Percentiles rank a stretch among this genome's conserved stretches.
Conservation (phyloP, 2,797 vertebrate genomes). For the Typhlichthys eigenmanni region DNA sequence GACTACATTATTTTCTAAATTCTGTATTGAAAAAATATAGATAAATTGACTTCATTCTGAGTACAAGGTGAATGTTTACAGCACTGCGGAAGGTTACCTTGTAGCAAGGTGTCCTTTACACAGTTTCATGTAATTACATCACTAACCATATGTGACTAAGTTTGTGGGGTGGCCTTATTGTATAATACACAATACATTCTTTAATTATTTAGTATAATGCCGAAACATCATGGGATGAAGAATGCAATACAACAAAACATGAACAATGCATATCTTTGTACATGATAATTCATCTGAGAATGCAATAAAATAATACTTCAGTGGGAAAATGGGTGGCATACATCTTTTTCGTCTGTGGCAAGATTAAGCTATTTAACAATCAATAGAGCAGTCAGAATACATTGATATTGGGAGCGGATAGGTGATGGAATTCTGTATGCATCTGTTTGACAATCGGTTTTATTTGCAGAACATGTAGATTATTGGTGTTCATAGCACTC, state of each 20-base stretch:
- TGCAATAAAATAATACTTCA: slow-evolving; percentile 51
- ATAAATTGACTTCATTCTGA: too few species aligned
- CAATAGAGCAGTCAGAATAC: slow-evolving; percentile 77
- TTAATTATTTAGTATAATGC: background rate
- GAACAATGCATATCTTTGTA: slow-evolving; percentile 14
- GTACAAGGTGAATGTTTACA: too few species aligned
- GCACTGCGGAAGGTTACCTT: too few species aligned
- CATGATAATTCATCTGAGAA: slow-evolving; percentile 54
- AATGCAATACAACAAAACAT: slow-evolving; percentile 17
- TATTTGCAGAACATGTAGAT: slow-evolving; percentile 86
- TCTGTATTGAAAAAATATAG: too few species aligned
- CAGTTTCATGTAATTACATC: background rate
- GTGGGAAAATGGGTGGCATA: slow-evolving; percentile 60
- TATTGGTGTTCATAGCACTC: slow-evolving; percentile 75
- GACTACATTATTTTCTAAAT: too few species aligned
- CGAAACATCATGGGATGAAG: background rate
- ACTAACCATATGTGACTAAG: background rate
- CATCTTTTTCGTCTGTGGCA: slow-evolving; percentile 63
- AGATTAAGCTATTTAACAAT: slow-evolving; percentile 82
- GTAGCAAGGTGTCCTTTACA: background rate
- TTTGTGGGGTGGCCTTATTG: too few species aligned
- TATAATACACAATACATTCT: too few species aligned
- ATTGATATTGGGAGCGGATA: slow-evolving; percentile 75
- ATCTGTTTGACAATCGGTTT: slow-evolving; percentile 80
- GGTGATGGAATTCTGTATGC: slow-evolving; percentile 81